phyloP scores from a whole-genome alignment of 35 echinoderm and acorn worm species.

The Holothuria glaberrima region DNA sequence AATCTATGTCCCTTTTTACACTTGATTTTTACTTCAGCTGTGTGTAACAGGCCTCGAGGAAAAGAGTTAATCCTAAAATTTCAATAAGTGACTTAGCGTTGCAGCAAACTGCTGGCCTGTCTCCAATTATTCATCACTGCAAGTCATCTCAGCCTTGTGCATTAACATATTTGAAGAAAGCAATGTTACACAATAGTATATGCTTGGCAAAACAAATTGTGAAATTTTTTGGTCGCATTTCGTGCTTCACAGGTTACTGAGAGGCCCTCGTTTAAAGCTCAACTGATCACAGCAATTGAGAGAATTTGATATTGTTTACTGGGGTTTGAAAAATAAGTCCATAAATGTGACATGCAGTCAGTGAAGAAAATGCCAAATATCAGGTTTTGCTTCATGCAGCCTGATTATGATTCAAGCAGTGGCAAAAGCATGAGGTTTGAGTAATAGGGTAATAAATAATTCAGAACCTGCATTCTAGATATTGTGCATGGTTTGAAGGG shows the following conservation, averaged over 20 bases:
- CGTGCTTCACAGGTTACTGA: constrained; percentile 2
- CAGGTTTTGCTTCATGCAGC: no score
- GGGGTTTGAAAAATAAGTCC: constrained; percentile 20
- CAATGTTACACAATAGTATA: constrained; percentile 43
- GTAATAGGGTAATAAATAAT: no score
- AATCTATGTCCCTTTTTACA: constrained; percentile 7
- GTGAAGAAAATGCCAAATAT: neutral
- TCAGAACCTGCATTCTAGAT: no score
- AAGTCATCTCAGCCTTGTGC: neutral
- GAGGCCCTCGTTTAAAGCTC: constrained; percentile 9
- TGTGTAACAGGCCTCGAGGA: constrained; percentile 37
- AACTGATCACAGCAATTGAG: constrained; percentile 29
- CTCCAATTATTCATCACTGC: constrained; percentile 40
- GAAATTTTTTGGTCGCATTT: constrained; percentile 29
- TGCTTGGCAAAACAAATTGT: constrained; percentile 49
- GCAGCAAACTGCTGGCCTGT: constrained; percentile 30
- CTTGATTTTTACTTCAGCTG: constrained; percentile 50
- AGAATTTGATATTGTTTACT: constrained; percentile 26
- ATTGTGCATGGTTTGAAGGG: no score
- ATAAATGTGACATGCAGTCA: constrained; percentile 25
- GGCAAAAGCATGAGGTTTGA: no score
- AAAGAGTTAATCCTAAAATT: constrained; percentile 52
- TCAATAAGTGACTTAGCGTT: constrained; percentile 53
- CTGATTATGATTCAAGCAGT: no score
- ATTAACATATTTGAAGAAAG: constrained; percentile 42